phyloP scores from a whole-genome alignment of 92 coral and sea anemone species.

The Muricea muricata region DNA sequence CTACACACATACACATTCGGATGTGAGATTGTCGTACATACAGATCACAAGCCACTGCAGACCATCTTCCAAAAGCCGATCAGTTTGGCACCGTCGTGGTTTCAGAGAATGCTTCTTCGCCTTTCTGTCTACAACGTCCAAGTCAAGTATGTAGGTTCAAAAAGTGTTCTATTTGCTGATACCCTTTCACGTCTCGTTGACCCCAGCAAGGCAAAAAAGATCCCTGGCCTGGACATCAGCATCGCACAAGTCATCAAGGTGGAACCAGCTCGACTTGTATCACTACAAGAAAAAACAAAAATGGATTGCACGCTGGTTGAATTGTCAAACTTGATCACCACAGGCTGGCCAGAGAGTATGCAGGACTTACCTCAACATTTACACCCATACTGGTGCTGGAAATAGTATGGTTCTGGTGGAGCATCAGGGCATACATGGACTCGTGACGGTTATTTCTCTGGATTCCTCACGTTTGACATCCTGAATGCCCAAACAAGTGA shows the following conservation, averaged over 20 bases:
- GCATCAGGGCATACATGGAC: conserved; percentile 54
- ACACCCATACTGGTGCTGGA: conserved; percentile 37
- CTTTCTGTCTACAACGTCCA: conserved; percentile 57
- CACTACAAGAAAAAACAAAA: conserved; percentile 32
- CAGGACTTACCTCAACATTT: conserved; percentile 27
- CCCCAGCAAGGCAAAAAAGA: conserved; percentile 33
- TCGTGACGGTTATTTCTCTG: conserved; percentile 69
- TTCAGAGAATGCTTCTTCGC: conserved; percentile 18
- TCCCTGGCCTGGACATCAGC: conserved; percentile 41
- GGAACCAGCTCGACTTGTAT: conserved; percentile 55
- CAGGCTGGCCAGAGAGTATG: conserved; percentile 80
- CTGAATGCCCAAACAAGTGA: conserved; percentile 40
- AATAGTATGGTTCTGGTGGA: conserved; percentile 60
- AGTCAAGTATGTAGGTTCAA: conserved; percentile 63
- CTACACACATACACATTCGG: conserved; percentile 74
- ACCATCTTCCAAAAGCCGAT: conserved; percentile 68
- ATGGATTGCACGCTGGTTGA: conserved; percentile 30
- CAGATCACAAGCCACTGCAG: conserved; percentile 75
- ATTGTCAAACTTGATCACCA: conserved; percentile 53
- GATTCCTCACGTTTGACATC: conserved; percentile 56
- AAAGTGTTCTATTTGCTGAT: conserved; percentile 58
- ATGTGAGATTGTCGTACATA: conserved; percentile 48
- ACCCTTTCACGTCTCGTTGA: conserved; percentile 61
- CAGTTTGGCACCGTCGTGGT: conserved; percentile 43
- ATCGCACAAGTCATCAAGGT: conserved; percentile 52